These are phyloP conservation scores for Melanotaenia pygmaea DNA, from an alignment of 2,797 vertebrate genomes.

Conservation along the genomic window DNA sequence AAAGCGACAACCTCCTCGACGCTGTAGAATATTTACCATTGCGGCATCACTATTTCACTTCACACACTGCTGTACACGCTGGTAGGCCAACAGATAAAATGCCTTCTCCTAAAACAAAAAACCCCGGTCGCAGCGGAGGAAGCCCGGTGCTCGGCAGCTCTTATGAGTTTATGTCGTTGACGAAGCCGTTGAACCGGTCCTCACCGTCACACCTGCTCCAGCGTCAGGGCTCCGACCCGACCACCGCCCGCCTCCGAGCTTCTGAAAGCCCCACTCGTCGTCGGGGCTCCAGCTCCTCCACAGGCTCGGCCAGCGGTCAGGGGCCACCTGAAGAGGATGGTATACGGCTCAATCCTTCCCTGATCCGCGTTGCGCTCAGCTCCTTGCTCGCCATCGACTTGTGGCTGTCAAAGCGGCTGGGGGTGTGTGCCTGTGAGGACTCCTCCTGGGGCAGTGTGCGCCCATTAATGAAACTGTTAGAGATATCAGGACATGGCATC, in stretches of 20 bases:
- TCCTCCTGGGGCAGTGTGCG: slow-evolving; percentile 92
- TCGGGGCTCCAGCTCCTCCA: slow-evolving; percentile 86
- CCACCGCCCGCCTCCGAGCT: slow-evolving; percentile 84
- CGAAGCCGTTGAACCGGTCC: slow-evolving; percentile 76
- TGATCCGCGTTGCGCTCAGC: slow-evolving; percentile 89
- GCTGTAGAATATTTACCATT: slow-evolving; percentile 27
- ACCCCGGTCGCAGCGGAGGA: slow-evolving; percentile 67
- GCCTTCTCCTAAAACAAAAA: slow-evolving; percentile 84
- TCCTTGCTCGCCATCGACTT: slow-evolving; percentile 94
- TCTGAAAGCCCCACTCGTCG: slow-evolving; percentile 88
- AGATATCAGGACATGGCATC: slow-evolving; percentile 95
- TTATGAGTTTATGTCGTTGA: slow-evolving; percentile 87
- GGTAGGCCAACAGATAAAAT: slow-evolving; percentile 44
- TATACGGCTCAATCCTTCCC: slow-evolving; percentile 92
- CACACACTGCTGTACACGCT: not conserved
- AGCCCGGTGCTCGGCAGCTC: slow-evolving; percentile 71
- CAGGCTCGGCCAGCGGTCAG: slow-evolving; percentile 68
- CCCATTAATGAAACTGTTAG: slow-evolving; percentile 93
- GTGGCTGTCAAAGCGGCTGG: slow-evolving; percentile 94
- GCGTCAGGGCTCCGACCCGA: slow-evolving; percentile 82
- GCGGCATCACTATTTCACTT: slow-evolving; percentile 4
- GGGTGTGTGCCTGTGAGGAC: slow-evolving; percentile 92
- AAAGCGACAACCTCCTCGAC: slow-evolving; percentile 20
- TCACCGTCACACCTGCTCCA: slow-evolving; percentile 75
- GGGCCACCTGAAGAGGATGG: slow-evolving; percentile 88